Base-by-base conservation (phyloP, 2,888 invertebrate species). In the Cosmopolites sordidus region DNA sequence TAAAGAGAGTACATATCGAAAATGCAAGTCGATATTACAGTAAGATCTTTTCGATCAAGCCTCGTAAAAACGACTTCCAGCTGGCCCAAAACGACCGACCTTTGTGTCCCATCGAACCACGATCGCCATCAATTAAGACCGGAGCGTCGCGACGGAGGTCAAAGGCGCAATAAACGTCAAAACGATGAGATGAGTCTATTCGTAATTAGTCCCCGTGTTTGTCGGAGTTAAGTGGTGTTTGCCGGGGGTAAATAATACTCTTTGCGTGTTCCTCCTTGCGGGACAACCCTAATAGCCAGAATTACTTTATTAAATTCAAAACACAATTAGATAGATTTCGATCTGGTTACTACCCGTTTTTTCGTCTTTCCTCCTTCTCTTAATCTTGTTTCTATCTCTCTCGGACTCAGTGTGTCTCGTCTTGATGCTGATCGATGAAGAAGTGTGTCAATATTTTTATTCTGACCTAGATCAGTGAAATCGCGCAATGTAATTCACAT, bases 171-270 rank as follows among this genome's bases (percentile, higher is more conserved):
- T 33, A 33, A 33, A 33, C 33, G 33, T 33, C 33, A 33, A 33
- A 33, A 33, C 33, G 33, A 12, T 33, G 33, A 33, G 12, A 12
- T 33, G 33, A 12, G 5, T 33, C 33, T 33, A 12, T 33, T 33
- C 33, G 33, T 33, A 33, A 33, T 33, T 33, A 33, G 33, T 33
- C 5, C 4, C 33, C n/a, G 33, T 51, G 48, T 50, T 51, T 48
- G 40, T 44, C 48, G 43, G 14, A 30, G 40, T 43, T 43, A 51
- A 55, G 48, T 51, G 51, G 46, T 55, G 47, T 49, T 48, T 53
- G 44, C 50, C 42, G 37, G 22, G 8, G 33, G 33, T 33, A 33
- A 33, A 33, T 33, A 33, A 33, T 33, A 12, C 33, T 12, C 8
- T 22, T 33, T 33, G 33, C 33, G 33, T 33, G 33, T n/a, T 11